Base-by-base conservation (phyloP, 1,140 invertebrate species). In the Berghia stephanieae region DNA sequence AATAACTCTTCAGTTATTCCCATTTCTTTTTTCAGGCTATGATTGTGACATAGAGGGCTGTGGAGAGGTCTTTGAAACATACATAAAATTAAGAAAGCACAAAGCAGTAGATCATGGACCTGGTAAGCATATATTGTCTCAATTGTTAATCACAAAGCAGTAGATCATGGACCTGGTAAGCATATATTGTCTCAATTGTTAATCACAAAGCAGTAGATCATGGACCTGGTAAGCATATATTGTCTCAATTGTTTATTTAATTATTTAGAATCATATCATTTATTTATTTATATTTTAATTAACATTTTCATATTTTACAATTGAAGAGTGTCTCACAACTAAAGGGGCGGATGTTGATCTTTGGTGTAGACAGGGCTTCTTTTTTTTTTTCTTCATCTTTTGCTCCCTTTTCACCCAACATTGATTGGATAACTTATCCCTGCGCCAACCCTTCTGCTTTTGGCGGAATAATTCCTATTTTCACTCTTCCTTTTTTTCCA, bases 21-120 rank as follows among this genome's bases (percentile, higher is more conserved):
- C 18, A 16, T 21, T 38, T 34, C 31, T 68, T 8, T 21, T 46
- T 57, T 34, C 49, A 74, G 71, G 71, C 21, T 74, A 74, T 43
- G 21, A 49, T 16, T 74, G 71, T 42, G 27, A 38, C 6, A 21
- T 60, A 40, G 40, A 57, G 42, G 71, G 52, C 6, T 74, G 71
- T 40, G 31, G n/a, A 3, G 8, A 40, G 16, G 38, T 74, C 16
- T 34, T 36, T 34, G 18, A 49, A 4, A 74, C 36, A 27, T 74
- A 55, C 49, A 44, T 55, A 34, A n/a, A 49, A 6, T 38, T 74
- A 3, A 36, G 52, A 40, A 74, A 74, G 42, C 71, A 74, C 52
- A 74, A 52, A 60, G 34, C 71, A 10, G 52, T 21, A 24, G 71
- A 38, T 13, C 71, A 74, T 42, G 18, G 21, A 5, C 40, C 36